A percentile compares a stretch with the other conserved stretches of the same genome.
Evolutionary conservation across 1,140 invertebrate species (phyloP).

Genomic region (Drosophila pseudoobscura): DNA sequence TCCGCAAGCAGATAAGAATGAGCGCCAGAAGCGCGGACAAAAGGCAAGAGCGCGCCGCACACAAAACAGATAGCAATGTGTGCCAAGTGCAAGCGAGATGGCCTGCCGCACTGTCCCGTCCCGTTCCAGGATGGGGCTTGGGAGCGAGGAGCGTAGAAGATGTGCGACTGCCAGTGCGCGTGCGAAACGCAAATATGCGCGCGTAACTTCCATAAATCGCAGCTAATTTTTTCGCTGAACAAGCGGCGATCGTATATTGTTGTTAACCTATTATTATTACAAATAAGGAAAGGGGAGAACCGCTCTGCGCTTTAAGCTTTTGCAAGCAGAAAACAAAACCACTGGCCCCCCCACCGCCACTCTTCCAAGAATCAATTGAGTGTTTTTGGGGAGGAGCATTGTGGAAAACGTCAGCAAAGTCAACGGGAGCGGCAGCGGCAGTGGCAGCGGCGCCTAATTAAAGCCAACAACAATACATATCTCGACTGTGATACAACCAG

Average conservation of each 20-base stretch:
- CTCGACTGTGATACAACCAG: slow-evolving; percentile 28
- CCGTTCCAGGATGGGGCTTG: too few species aligned
- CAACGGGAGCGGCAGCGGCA: slow-evolving; percentile 4
- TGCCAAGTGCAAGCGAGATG: slow-evolving; percentile 37
- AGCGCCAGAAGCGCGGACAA: slow-evolving; percentile 45
- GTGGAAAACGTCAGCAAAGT: slow-evolving; percentile 30
- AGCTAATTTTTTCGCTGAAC: slow-evolving; percentile 21
- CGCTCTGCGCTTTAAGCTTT: slow-evolving; percentile 9
- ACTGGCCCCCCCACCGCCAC: not conserved
- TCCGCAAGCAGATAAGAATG: slow-evolving; percentile 16
- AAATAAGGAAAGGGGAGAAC: slow-evolving; percentile 27
- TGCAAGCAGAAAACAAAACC: slow-evolving; percentile 29
- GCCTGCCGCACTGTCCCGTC: not conserved
- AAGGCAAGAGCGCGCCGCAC: slow-evolving; percentile 19
- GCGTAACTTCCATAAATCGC: slow-evolving; percentile 47
- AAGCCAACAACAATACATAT: slow-evolving; percentile 33
- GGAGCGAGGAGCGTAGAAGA: not conserved
- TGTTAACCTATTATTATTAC: slow-evolving; percentile 49
- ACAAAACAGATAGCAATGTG: slow-evolving; percentile 58
- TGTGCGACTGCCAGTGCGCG: slow-evolving; percentile 43
- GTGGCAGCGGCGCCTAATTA: slow-evolving; percentile 50
- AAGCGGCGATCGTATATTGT: slow-evolving; percentile 1
- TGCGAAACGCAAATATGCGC: slow-evolving; percentile 66
- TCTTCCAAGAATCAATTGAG: slow-evolving; percentile 53
- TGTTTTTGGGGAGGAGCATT: slow-evolving; percentile 14